Base-by-base conservation (phyloP, 1,140 invertebrate genomes). In the Brachionus rotundiformis region DNA sequence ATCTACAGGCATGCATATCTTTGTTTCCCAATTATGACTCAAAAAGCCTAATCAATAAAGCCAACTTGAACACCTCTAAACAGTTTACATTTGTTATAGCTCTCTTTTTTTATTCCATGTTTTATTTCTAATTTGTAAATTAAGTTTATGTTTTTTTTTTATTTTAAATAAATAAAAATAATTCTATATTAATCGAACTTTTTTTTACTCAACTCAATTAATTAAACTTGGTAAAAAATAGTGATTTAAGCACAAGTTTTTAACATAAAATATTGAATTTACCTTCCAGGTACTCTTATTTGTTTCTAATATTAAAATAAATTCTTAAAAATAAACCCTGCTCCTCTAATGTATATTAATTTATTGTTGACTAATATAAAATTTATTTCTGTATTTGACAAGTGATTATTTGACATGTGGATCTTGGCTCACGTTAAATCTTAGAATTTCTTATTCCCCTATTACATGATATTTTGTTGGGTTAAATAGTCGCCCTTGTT, bases 81-180 rank as follows among this genome's bases (percentile, higher is more conserved):
- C 63, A 36, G 33, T 36, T 19, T 68, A 2, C 36, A 19, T 33
- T 36, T 68, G 63, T 68, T 68, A 68, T 68, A 36, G 13, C n/a
- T 16, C 1, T 33, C 19, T 3, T 68, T 68, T 33, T 33, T 33
- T 68, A 68, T 68, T 68, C 63, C 63, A 68, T 33, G 29, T 68
- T 63, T 63, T 33, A 63, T 29, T 68, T 33, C n/a, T 68, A 68
- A 39, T 36, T 16, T 68, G 63, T 68, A 68, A 68, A 68, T 68
- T 36, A 68, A 68, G 23, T 19, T 3, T 23, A 54, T 23, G 47
- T 54, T 54, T 54, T 33, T 68, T 13, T 63, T 63, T 63, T 23
- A n/a, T 59, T 59, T 1, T 0, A 23, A 59, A 11, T n/a, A 23
- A 59, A 4, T n/a, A n/a, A n/a, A n/a, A n/a, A n/a, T n/a, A n/a